phyloP scores from a whole-genome alignment of 1,140 invertebrate species.

The Epicauta chinensis region DNA sequence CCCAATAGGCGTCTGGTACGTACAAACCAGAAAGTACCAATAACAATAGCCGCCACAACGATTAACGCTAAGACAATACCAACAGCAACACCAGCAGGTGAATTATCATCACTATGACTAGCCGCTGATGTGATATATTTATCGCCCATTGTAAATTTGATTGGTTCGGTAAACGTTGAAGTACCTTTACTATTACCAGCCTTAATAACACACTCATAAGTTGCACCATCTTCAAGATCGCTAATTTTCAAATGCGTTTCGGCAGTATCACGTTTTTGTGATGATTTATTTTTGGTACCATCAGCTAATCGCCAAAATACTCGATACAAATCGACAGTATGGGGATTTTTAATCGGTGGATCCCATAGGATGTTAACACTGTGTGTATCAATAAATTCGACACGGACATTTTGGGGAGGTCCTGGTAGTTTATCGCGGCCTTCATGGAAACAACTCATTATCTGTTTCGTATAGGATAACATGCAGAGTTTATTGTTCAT shows the following conservation, averaged over 20 bases:
- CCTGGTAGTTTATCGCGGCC: conserved; percentile 68
- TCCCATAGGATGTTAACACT: conserved; percentile 65
- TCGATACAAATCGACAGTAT: conserved; percentile 74
- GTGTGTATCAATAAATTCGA: conserved; percentile 53
- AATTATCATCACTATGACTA: conserved; percentile 46
- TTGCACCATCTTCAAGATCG: conserved; percentile 61
- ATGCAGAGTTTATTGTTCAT: conserved; percentile 59
- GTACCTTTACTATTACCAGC: conserved; percentile 74
- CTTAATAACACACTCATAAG: conserved; percentile 75
- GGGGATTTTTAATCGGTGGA: conserved; percentile 70
- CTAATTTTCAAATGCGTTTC: conserved; percentile 60
- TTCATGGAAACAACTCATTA: conserved; percentile 74
- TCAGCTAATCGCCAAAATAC: conserved; percentile 54
- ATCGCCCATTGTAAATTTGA: conserved; percentile 65
- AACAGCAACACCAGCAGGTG: conserved; percentile 55
- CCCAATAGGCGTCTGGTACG: conserved; percentile 54
- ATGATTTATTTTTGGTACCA: conserved; percentile 29
- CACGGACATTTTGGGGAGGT: conserved; percentile 64
- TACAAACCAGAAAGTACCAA: conserved; percentile 59
- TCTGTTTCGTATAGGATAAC: conserved; percentile 63
- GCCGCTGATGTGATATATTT: conserved; percentile 58
- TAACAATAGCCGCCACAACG: conserved; percentile 56
- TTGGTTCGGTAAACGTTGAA: conserved; percentile 62
- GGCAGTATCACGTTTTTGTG: conserved; percentile 54
- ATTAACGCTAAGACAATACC: conserved; percentile 59